phyloP scores from a whole-genome alignment of 1,140 invertebrate genomes.

The Delia radicum region DNA sequence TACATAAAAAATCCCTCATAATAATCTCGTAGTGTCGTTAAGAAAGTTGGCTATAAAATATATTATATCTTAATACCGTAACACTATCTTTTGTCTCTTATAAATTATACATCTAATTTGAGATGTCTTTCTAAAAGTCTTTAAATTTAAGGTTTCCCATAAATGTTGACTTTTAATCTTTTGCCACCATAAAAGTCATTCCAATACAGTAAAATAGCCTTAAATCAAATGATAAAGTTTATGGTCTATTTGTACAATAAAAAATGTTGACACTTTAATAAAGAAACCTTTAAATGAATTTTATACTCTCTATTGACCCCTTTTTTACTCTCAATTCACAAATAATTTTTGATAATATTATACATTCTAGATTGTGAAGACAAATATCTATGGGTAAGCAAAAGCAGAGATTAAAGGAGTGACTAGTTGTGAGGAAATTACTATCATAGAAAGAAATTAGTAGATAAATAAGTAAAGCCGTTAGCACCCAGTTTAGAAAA shows the following conservation, averaged over 20 bases:
- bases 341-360: neutral
- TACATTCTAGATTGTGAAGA: too few relatives aligned
- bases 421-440: too few relatives aligned
- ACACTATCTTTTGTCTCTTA: neutral
- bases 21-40: too few relatives aligned
- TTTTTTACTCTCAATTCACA: neutral
- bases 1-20: neutral
- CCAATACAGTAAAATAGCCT: neutral
- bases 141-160: neutral
- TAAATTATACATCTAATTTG: neutral
- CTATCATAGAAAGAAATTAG: too few relatives aligned
- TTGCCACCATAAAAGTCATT: neutral
- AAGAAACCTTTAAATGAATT: neutral
- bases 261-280: neutral
- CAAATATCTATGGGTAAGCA: too few relatives aligned
- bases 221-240: neutral
- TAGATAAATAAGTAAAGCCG: too few relatives aligned
- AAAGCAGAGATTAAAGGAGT: too few relatives aligned
- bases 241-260: neutral
- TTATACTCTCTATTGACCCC: neutral
- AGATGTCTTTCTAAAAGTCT: neutral
- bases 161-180: neutral
- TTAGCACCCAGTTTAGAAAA: too few relatives aligned
- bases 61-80: too few relatives aligned
- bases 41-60: neutral